These are phyloP conservation scores for Heteromormyrus szaboi DNA, from an alignment of 2,797 vertebrate genomes.

Conservation along the genomic window DNA sequence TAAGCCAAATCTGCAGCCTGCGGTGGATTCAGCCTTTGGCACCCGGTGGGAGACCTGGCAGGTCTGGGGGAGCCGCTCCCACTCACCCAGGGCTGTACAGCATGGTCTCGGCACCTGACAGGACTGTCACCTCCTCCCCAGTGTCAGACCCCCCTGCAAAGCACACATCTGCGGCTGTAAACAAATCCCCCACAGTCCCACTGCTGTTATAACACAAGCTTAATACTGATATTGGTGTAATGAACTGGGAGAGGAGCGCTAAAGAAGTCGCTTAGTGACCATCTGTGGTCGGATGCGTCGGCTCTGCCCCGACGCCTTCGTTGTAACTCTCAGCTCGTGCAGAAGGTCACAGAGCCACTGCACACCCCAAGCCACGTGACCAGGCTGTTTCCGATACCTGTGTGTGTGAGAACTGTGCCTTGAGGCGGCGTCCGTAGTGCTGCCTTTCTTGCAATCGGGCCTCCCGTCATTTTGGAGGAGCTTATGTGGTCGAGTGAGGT, in stretches of 20 bases:
- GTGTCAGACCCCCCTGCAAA: neutral
- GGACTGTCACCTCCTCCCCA: neutral
- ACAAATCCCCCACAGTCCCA: neutral
- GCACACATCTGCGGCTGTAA: neutral
- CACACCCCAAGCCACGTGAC: neutral
- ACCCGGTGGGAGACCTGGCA: neutral
- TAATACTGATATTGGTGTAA: neutral
- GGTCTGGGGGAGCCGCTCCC: neutral
- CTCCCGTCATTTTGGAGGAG: neutral
- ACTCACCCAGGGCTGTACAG: neutral
- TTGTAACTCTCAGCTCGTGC: neutral
- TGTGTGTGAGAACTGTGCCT: too few relatives aligned
- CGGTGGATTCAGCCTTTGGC: neutral
- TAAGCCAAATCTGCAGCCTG: neutral
- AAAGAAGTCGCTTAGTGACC: neutral
- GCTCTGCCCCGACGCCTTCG: neutral
- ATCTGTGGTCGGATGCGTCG: neutral
- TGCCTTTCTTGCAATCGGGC: neutral
- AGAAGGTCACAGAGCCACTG: neutral
- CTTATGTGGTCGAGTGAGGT: neutral
- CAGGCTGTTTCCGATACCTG: neutral
- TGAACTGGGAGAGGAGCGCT: neutral
- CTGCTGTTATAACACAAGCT: neutral
- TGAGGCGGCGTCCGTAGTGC: neutral
- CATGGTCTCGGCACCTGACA: neutral